Percentiles rank a stretch among this genome's conserved stretches.
Conservation (phyloP, 2,888 invertebrate species). For the Scaptomyza tumidula region DNA sequence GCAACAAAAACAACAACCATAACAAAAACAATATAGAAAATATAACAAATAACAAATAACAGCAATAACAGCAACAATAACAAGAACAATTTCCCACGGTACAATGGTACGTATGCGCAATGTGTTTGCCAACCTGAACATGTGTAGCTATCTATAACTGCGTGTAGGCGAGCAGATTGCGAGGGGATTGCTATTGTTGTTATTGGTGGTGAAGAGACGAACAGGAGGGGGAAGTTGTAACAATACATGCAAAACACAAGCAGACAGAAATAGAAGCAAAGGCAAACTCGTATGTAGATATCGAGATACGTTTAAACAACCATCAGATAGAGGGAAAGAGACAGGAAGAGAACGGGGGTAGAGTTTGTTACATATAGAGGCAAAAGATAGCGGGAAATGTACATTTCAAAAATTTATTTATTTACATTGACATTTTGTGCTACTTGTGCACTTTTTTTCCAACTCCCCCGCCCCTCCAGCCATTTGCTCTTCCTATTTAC, state of each 20-base stretch:
- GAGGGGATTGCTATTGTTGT: conserved; percentile 4
- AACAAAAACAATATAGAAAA: conserved; percentile 17
- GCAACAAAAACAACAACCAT: conserved; percentile 8
- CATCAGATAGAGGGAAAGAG: conserved; percentile 12
- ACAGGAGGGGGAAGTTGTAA: conserved; percentile 6
- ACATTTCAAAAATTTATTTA: conserved; percentile 76
- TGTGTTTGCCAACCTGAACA: conserved; percentile 73
- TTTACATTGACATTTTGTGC: conserved; percentile 78
- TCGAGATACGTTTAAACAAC: conserved; percentile 50
- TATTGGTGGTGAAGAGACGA: background rate
- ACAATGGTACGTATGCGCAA: conserved; percentile 67
- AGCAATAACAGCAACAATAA: conserved; percentile 47
- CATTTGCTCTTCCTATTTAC: background rate
- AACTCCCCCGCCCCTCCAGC: background rate
- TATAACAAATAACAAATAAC: conserved; percentile 41
- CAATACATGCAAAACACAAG: conserved; percentile 70
- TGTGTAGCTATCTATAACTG: conserved; percentile 73
- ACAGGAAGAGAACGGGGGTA: conserved; percentile 11
- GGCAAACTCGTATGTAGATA: conserved; percentile 41
- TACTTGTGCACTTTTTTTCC: conserved; percentile 71
- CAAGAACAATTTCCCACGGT: conserved; percentile 66
- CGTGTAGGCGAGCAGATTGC: conserved; percentile 4
- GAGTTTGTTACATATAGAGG: conserved; percentile 31
- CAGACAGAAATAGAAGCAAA: conserved; percentile 43
- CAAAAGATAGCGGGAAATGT: conserved; percentile 56